Conservation (phyloP, 2,797 vertebrate genomes). For the Paramormyrops hopkinsi region DNA sequence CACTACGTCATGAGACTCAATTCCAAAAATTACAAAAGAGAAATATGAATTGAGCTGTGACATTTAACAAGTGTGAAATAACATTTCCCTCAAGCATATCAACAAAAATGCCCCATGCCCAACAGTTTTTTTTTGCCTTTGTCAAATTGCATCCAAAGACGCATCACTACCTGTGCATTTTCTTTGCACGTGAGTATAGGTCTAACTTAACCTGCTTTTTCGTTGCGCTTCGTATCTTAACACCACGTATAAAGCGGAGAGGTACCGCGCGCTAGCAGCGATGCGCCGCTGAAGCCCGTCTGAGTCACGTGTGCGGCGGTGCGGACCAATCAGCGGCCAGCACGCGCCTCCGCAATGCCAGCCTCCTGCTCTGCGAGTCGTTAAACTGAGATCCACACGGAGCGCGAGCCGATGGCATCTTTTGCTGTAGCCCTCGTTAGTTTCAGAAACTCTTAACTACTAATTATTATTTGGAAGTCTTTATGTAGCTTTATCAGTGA, state of each 20-base stretch:
- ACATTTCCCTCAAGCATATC: not conserved
- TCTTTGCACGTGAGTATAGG: not conserved
- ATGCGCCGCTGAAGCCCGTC: not conserved
- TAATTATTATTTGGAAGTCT: not conserved
- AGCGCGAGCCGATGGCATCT: constrained; percentile 50
- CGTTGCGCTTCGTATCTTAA: not conserved
- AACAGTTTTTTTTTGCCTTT: not conserved
- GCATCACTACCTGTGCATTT: not conserved
- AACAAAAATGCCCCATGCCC: not conserved
- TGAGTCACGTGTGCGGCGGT: constrained; percentile 38
- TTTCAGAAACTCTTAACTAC: not conserved
- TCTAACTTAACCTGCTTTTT: not conserved
- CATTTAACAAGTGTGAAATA: not conserved
- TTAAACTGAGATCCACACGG: constrained; percentile 44
- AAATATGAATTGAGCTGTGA: not conserved
- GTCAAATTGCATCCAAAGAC: not conserved
- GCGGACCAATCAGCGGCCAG: constrained; percentile 53
- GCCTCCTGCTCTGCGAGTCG: constrained; percentile 44
- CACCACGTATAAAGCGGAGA: not conserved
- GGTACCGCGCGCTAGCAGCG: not conserved
- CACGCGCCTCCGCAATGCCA: constrained; percentile 49
- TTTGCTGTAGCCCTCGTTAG: constrained; percentile 55
- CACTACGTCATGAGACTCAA: not conserved
- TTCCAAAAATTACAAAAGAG: not conserved
- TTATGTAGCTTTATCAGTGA: not conserved